These are phyloP conservation scores for Delphinapterus leucas DNA, from an alignment of 2,113 vertebrate genomes.

Conservation along the genomic window DNA sequence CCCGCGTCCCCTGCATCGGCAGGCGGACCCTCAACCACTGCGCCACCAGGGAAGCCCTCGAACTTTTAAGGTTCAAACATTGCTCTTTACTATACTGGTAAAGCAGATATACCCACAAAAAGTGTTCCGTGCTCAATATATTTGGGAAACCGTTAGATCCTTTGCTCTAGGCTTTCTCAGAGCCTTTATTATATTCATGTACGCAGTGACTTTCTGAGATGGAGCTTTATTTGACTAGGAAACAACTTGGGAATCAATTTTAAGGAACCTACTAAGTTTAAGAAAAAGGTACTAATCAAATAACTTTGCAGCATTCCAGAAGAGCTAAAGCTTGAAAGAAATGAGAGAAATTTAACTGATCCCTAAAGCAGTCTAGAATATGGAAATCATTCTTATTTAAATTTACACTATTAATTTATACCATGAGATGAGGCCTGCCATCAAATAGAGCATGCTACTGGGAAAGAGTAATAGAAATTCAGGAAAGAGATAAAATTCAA, in stretches of 20 bases:
- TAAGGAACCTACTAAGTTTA: neutral
- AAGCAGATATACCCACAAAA: neutral
- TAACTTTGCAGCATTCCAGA: neutral
- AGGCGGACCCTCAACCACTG: too few species aligned
- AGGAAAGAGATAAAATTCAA: constrained; percentile 65
- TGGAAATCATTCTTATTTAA: constrained; percentile 67
- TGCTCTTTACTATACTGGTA: neutral
- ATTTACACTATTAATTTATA: constrained; percentile 53
- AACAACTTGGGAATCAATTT: neutral
- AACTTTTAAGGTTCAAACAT: neutral
- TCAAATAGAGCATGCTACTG: constrained; percentile 41
- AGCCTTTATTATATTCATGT: neutral
- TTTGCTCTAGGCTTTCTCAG: neutral
- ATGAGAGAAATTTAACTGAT: constrained; percentile 14
- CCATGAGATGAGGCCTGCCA: constrained; percentile 25
- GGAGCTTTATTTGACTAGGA: neutral
- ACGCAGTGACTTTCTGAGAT: neutral
- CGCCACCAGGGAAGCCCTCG: too few species aligned
- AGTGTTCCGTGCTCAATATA: neutral
- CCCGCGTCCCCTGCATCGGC: too few species aligned
- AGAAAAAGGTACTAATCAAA: constrained; percentile 20
- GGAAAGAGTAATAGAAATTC: constrained; percentile 56
- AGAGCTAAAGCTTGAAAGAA: constrained; percentile 8
- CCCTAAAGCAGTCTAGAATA: constrained; percentile 50
- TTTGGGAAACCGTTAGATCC: neutral